Evolutionary conservation across 2,797 vertebrate species (phyloP), one percentile per base, ranked within the genome.

Genomic region (Aratinga solstitialis): DNA sequence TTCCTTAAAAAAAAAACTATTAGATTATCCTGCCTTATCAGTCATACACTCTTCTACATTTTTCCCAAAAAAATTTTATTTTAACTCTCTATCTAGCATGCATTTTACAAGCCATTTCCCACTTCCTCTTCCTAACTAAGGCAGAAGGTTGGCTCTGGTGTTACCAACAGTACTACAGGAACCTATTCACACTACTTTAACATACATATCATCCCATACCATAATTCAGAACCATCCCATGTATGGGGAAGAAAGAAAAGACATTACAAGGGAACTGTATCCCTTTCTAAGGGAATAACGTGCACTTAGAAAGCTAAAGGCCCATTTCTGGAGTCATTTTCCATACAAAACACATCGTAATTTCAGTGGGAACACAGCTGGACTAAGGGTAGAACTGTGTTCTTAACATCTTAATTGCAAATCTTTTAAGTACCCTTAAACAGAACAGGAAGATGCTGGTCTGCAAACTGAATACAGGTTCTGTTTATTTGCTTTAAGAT

Each of bases 161-260:
- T 95, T 94, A 84, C 81, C 96, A 42, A 7, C 13, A 42, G 61
- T 93, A 95, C 92, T 96, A 93, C 76, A 95, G 94, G 94, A 96
- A 96, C 91, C 93, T 96, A 96, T 93, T 96, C 87, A 82, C 67
- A 66, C 93, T 96, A 95, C 95, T 92, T 79, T 90, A 95, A 96
- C 82, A 95, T 77, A 95, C 85, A 67, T 63, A 85, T 62, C 54
- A 56, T 84, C 89, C 78, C 87, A 74, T 85, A 91, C 84, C 67
- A 13, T 87, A 91, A 95, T 84, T 90, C 93, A 95, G 93, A 94
- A 93, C 87, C 67, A 87, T 87, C 84, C 82, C 77, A 61, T 2
- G 1, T 53, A 42, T 43, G 73, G 85, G 85, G 84, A 91, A 58
- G 62, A 92, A 91, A 87, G 62, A 71, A 94, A 85, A 89, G 45